phyloP scores from a whole-genome alignment of 2,113 vertebrate genomes.

The Agapornis roseicollis region DNA sequence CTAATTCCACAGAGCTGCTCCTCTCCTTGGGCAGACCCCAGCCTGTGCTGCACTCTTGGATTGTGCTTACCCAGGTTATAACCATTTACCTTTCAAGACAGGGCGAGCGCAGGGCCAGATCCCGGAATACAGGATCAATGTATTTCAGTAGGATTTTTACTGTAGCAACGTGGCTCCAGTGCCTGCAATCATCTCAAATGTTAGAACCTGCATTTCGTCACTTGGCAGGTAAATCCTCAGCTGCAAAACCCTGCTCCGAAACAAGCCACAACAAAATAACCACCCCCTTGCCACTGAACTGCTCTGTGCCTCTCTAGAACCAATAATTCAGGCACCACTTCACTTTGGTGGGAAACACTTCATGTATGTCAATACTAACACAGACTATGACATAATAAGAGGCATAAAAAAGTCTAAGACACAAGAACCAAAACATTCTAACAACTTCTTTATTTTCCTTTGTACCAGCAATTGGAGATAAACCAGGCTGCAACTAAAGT shows the following conservation, averaged over 20 bases:
- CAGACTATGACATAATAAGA: not conserved
- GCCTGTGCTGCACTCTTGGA: not conserved
- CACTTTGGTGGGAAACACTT: not conserved
- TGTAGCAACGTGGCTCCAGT: accelerated
- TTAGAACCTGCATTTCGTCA: not conserved
- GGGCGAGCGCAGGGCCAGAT: not conserved
- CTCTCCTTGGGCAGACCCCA: not conserved
- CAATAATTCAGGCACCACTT: not conserved
- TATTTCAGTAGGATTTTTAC: not conserved
- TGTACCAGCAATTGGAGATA: not conserved
- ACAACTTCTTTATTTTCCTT: not conserved
- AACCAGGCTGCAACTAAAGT: not conserved
- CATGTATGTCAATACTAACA: not conserved
- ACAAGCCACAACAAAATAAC: not conserved
- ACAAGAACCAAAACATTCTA: not conserved
- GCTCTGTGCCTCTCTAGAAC: not conserved
- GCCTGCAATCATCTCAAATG: not conserved
- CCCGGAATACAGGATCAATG: not conserved
- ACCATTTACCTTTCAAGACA: not conserved
- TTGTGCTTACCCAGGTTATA: not conserved
- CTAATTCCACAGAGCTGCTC: not conserved
- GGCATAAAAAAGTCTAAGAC: not conserved
- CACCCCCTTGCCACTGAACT: not conserved
- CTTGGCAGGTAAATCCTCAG: not conserved
- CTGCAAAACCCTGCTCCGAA: not conserved